Percentiles rank a stretch among this genome's conserved stretches.
These are phyloP conservation scores for Drosophila rellima DNA, from an alignment of 2,888 invertebrate species.

Conservation along the genomic window DNA sequence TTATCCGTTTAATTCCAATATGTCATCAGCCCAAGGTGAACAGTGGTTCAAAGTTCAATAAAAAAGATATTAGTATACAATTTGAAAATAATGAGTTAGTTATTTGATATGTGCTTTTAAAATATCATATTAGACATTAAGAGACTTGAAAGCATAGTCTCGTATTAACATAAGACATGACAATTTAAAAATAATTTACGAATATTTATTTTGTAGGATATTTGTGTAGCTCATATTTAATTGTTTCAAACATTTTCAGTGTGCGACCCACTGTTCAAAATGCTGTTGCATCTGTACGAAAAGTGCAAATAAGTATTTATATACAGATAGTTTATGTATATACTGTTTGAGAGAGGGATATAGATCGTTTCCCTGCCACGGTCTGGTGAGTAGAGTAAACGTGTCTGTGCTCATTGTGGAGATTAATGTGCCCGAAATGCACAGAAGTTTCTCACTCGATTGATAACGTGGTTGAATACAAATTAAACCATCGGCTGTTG, in stretches of 20 bases:
- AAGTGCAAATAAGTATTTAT: constrained; percentile 59
- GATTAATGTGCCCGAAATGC: constrained; percentile 59
- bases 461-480: constrained; percentile 47
- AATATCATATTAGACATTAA: too few relatives aligned
- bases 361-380: not conserved
- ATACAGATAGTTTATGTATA: constrained; percentile 41
- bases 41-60: constrained; percentile 17
- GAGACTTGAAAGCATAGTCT: too few relatives aligned
- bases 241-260: not conserved
- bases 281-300: constrained; percentile 32
- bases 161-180: too few relatives aligned
- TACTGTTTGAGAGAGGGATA: not conserved
- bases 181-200: too few relatives aligned
- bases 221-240: not conserved
- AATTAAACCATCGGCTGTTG: constrained; percentile 57
- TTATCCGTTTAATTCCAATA: constrained; percentile 33
- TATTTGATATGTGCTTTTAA: not conserved
- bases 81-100: not conserved
- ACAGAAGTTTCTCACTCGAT: constrained; percentile 52
- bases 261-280: constrained; percentile 26
- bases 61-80: not conserved
- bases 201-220: too few relatives aligned
- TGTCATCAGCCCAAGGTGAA: not conserved
- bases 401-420: constrained; percentile 32
- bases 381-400: not conserved